These are phyloP conservation scores for Channa argus DNA, from an alignment of 2,113 vertebrate species.

Conservation along the genomic window DNA sequence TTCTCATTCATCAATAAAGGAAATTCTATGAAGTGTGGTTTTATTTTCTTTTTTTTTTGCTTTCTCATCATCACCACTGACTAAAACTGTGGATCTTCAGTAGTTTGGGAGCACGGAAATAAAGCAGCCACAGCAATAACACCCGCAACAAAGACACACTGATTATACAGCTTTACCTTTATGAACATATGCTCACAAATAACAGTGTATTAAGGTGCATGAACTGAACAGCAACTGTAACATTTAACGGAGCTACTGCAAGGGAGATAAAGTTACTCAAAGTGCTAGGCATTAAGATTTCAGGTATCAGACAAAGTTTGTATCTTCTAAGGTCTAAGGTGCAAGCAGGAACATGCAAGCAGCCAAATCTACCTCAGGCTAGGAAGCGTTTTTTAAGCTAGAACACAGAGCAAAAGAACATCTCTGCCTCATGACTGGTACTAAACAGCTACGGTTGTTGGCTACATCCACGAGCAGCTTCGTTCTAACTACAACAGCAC, in stretches of 20 bases:
- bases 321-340: slow-evolving; percentile 42
- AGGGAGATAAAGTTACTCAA: slow-evolving; percentile 47
- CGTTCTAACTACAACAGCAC: slow-evolving; percentile 18
- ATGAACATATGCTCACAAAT: slow-evolving; percentile 58
- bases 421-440: slow-evolving; percentile 7
- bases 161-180: slow-evolving; percentile 71
- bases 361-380: slow-evolving; percentile 21
- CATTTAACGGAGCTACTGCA: slow-evolving; percentile 62
- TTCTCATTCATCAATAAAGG: slow-evolving; percentile 87
- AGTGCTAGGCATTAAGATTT: slow-evolving; percentile 31
- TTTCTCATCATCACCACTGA: not conserved
- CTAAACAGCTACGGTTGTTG: not conserved
- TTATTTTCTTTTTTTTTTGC: not conserved
- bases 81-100: not conserved
- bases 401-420: slow-evolving; percentile 40
- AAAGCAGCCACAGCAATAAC: slow-evolving; percentile 12
- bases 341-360: slow-evolving; percentile 65
- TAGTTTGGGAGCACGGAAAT: not conserved
- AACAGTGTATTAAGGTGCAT: slow-evolving; percentile 63
- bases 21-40: slow-evolving; percentile 34
- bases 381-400: slow-evolving; percentile 46
- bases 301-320: slow-evolving; percentile 15
- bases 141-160: not conserved
- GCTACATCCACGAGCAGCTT: slow-evolving; percentile 3
- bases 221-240: slow-evolving; percentile 43